Conservation (phyloP, 2,888 invertebrate species). For the Drosophila helvetica region DNA sequence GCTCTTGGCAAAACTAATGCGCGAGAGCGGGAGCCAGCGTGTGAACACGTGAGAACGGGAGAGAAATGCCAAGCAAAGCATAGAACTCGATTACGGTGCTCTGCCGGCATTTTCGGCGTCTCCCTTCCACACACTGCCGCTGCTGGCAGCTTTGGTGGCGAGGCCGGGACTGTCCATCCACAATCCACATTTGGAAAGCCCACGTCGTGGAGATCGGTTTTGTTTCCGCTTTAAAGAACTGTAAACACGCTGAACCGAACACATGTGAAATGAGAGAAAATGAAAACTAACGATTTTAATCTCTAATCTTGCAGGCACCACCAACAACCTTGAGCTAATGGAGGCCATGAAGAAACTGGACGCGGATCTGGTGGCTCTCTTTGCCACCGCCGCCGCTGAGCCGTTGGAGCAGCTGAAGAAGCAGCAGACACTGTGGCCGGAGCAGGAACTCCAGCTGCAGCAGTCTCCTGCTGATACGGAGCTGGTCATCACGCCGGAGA, state of each 20-base stretch:
- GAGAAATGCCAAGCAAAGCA: constrained; percentile 50
- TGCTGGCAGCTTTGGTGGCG: background rate
- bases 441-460: constrained; percentile 37
- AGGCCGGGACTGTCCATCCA: constrained; percentile 7
- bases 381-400: constrained; percentile 71
- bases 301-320: constrained; percentile 51
- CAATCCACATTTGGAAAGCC: constrained; percentile 56
- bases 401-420: constrained; percentile 57
- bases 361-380: constrained; percentile 78
- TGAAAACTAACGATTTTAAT: constrained; percentile 3
- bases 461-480: constrained; percentile 43
- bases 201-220: constrained; percentile 67
- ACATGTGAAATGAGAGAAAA: constrained; percentile 16
- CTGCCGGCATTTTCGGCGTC: constrained; percentile 33
- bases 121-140: background rate
- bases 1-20: background rate
- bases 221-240: constrained; percentile 11
- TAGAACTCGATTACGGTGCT: constrained; percentile 66
- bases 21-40: constrained; percentile 12
- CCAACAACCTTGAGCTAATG: constrained; percentile 76
- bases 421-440: constrained; percentile 25
- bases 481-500: constrained; percentile 56
- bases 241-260: constrained; percentile 20
- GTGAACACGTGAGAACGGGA: constrained; percentile 29
- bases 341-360: constrained; percentile 82